Evolutionary conservation across 2,113 vertebrate species (phyloP).

Genomic region (Poeciliopsis prolifica): DNA sequence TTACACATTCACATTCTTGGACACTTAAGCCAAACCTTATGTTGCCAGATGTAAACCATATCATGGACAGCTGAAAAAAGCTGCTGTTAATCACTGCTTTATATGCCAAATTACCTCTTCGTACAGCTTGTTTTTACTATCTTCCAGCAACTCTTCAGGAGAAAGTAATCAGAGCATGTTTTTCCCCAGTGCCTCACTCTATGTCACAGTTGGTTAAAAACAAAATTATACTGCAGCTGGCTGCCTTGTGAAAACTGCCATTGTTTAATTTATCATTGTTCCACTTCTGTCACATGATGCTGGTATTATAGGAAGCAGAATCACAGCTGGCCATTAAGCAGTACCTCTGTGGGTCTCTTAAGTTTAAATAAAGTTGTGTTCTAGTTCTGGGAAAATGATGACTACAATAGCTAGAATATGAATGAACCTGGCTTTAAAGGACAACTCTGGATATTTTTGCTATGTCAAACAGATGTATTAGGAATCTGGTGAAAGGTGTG

Average conservation of each 20-base stretch:
- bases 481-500: too few relatives aligned
- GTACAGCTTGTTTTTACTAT: background rate
- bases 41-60: background rate
- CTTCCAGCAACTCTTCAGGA: background rate
- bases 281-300: slow-evolving; percentile 31
- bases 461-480: too few relatives aligned
- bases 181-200: slow-evolving; percentile 24
- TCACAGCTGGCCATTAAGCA: background rate
- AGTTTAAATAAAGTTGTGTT: background rate
- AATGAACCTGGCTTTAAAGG: background rate
- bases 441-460: too few relatives aligned
- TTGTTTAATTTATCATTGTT: slow-evolving; percentile 35
- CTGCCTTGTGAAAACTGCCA: slow-evolving; percentile 26
- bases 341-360: background rate
- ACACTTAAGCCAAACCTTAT: background rate
- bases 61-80: background rate
- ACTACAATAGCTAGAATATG: background rate
- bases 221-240: slow-evolving; percentile 29
- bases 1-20: background rate
- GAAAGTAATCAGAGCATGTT: slow-evolving; percentile 38
- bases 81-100: background rate
- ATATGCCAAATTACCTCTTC: background rate
- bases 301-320: slow-evolving; percentile 1
- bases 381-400: background rate
- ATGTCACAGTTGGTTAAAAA: slow-evolving; percentile 45